A percentile compares a stretch with the other conserved stretches of the same genome.
Evolutionary conservation across 2,888 invertebrate species (phyloP).

Genomic region (Belgica antarctica): DNA sequence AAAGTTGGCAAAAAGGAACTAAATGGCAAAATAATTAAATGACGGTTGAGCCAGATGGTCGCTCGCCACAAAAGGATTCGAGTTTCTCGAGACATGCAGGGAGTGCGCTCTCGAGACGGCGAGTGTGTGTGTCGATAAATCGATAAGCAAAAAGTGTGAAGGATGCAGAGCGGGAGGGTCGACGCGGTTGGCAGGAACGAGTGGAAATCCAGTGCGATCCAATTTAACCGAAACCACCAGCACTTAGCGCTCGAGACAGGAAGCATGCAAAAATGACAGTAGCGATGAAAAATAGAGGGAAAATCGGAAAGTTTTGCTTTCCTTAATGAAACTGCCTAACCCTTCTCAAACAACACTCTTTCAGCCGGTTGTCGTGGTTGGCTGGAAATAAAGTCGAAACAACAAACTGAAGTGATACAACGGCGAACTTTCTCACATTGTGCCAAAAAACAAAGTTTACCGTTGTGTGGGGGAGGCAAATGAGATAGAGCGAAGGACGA

Average conservation of each 20-base stretch:
- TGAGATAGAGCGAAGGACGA: too few species aligned
- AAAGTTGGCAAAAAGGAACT: slow-evolving; percentile 11
- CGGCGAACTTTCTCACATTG: background rate
- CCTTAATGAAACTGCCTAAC: slow-evolving; percentile 38
- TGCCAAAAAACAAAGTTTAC: slow-evolving; percentile 1
- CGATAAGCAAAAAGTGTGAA: slow-evolving; percentile 26
- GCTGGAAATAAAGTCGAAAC: slow-evolving; percentile 4
- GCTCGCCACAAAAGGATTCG: background rate
- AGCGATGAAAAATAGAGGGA: slow-evolving; percentile 1
- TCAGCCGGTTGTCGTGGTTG: background rate
- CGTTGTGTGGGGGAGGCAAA: background rate
- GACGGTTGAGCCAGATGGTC: slow-evolving; percentile 13
- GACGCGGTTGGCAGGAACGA: too few species aligned
- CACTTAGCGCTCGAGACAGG: background rate
- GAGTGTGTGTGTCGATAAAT: slow-evolving; percentile 11
- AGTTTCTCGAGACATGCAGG: slow-evolving; percentile 7
- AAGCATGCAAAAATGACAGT: slow-evolving; percentile 6
- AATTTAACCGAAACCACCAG: background rate
- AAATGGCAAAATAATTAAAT: slow-evolving; percentile 32
- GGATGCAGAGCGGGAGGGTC: slow-evolving; percentile 25
- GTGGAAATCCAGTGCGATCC: background rate
- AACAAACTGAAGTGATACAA: background rate
- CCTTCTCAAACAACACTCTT: slow-evolving; percentile 38
- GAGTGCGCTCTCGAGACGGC: background rate
- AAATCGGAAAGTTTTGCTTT: slow-evolving; percentile 25